phyloP scores from a whole-genome alignment of 2,888 invertebrate species.

The Osmoderma eremita region DNA sequence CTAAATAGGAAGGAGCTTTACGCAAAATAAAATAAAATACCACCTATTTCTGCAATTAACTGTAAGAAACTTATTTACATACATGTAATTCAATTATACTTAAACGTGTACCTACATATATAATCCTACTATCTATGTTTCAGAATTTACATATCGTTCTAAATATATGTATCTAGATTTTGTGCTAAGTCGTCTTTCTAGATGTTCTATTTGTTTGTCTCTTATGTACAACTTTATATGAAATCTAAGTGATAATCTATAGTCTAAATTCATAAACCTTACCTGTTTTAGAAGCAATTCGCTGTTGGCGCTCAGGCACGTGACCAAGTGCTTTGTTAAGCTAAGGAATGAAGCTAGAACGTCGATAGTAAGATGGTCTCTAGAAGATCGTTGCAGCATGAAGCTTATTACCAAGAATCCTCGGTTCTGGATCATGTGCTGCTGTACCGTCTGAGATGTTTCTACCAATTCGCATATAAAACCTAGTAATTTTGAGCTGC shows the following conservation, averaged over 20 bases:
- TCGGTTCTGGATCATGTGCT: conserved; percentile 98
- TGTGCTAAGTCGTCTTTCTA: not conserved
- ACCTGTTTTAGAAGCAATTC: conserved; percentile 93
- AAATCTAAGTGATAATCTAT: not conserved
- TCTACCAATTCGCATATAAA: conserved; percentile 98
- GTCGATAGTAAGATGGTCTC: conserved; percentile 93
- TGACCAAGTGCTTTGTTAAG: conserved; percentile 91
- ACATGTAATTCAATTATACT: not conserved
- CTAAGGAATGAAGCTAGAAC: conserved; percentile 92
- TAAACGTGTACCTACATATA: conserved; percentile 14
- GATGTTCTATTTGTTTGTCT: not conserved
- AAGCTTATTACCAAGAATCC: conserved; percentile 98
- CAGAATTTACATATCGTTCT: conserved; percentile 3
- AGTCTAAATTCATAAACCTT: conserved; percentile 54
- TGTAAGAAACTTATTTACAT: conserved; percentile 47
- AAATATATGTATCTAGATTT: not conserved
- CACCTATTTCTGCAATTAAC: conserved; percentile 47
- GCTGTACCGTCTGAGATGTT: conserved; percentile 96
- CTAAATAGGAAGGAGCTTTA: conserved; percentile 31
- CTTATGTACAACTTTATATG: conserved; percentile 3
- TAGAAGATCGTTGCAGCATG: conserved; percentile 91
- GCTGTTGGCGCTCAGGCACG: conserved; percentile 91
- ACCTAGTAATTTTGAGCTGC: conserved; percentile 92
- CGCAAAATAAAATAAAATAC: conserved; percentile 46
- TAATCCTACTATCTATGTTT: conserved; percentile 16